phyloP scores from a whole-genome alignment of 2,113 vertebrate genomes.

The Cairina moschata region DNA sequence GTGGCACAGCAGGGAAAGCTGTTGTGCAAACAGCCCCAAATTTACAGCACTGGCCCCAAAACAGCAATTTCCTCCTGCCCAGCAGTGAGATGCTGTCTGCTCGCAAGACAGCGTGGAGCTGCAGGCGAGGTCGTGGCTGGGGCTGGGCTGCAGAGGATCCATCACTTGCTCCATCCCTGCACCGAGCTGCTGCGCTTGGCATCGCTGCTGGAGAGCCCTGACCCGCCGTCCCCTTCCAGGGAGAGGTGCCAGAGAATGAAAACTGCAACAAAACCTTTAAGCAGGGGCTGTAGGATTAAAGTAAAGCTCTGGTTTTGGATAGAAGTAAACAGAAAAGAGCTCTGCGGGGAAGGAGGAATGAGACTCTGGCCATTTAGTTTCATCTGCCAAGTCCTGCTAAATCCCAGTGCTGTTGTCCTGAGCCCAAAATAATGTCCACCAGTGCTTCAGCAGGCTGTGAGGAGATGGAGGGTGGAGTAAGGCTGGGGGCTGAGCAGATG shows the following conservation, averaged over 20 bases:
- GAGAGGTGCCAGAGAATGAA: neutral
- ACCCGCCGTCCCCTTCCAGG: neutral
- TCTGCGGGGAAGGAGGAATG: neutral
- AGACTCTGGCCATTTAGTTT: neutral
- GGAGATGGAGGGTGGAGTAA: neutral
- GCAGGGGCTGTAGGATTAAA: neutral
- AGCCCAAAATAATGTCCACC: neutral
- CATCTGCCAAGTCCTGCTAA: neutral
- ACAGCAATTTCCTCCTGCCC: neutral
- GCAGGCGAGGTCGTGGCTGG: neutral
- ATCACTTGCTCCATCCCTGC: neutral
- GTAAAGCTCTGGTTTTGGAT: neutral
- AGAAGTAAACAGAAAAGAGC: neutral
- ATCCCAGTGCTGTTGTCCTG: neutral
- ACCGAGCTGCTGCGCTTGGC: rapidly evolving
- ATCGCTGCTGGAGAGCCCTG: neutral
- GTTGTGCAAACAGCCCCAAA: neutral
- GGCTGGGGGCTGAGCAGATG: neutral
- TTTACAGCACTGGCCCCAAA: neutral
- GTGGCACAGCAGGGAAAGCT: no score
- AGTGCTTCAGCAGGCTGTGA: neutral
- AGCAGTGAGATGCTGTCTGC: neutral
- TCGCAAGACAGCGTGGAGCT: neutral
- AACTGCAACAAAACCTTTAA: neutral
- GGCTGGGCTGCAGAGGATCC: neutral